Evolutionary conservation across 2,113 vertebrate genomes (phyloP).

Genomic region (Zootoca vivipara): DNA sequence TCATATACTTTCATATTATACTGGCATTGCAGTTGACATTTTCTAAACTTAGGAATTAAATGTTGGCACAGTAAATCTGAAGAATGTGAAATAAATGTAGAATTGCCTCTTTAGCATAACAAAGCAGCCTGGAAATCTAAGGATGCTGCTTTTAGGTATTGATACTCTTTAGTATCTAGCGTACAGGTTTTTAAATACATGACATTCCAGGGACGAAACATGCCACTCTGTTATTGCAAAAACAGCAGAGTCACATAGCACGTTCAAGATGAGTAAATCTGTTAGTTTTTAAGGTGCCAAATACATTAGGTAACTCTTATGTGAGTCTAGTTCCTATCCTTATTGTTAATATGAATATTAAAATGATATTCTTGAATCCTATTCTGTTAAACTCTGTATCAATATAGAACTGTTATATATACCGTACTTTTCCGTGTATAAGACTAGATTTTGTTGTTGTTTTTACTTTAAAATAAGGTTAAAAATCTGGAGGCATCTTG

Average conservation of each 20-base stretch:
- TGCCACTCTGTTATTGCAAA: not conserved
- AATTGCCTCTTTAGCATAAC: not conserved
- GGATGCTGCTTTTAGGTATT: constrained; percentile 20
- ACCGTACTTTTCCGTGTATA: too few species aligned
- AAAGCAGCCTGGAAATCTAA: constrained; percentile 31
- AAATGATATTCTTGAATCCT: constrained; percentile 21
- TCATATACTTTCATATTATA: not conserved
- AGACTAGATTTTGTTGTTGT: too few species aligned
- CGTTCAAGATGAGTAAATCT: constrained; percentile 6
- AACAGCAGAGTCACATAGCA: not conserved
- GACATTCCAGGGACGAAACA: not conserved
- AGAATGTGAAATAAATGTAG: not conserved
- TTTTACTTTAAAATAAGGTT: too few species aligned
- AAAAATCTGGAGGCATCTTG: too few species aligned
- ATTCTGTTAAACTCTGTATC: not conserved
- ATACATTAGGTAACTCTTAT: not conserved
- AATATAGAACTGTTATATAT: not conserved
- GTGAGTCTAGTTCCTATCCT: not conserved
- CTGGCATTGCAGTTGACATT: not conserved
- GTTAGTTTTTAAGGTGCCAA: not conserved
- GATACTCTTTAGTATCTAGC: not conserved
- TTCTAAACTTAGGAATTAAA: not conserved
- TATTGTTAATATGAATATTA: not conserved
- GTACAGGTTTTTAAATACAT: not conserved
- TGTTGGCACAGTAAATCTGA: not conserved